Base-by-base conservation (phyloP, 2,113 vertebrate genomes). In the Tauraco erythrolophus region DNA sequence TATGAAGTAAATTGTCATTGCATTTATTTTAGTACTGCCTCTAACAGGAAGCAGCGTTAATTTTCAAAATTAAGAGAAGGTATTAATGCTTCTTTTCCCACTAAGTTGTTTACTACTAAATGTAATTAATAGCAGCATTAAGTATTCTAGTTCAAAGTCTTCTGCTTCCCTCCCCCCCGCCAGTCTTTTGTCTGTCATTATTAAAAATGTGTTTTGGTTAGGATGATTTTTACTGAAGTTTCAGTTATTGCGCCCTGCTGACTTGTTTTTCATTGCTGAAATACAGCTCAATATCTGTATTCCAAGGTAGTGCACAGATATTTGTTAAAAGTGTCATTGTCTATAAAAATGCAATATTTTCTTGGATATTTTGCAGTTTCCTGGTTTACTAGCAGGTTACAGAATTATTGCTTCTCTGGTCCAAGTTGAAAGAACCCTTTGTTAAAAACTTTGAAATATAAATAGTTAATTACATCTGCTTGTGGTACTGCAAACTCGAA, bases 1-100 rank as follows among this genome's bases (percentile, higher is more conserved):
- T 79, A 37, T 68, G 48, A 60, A 79, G 31, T 79, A 77, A 91
- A 80, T 86, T 88, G 18, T 58, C 60, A 28, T 83, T 93, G 27
- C 13, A 53, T 95, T 89, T 86, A 30, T 88, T 45, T 83, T 86
- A 88, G 35, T 56, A 85, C 46, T 86, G n/a, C 58, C 53, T 88
- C 46, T 84, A 81, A 72, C 9, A 46, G 62, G 90, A 90, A 92
- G 45, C 33, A 60, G 28, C 45, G 30, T 81, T 89, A 39, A 78
- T 90, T 91, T 91, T 94, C 37, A 92, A 78, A 95, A 94, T 84
- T 58, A 88, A 74, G 66, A 84, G n/a, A 18, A 54, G 22, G 19
- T 53, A 45, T 74, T 81, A 70, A 86, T 71, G 56, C 22, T 78
- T 43, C 18, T 80, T 93, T 91, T 68, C 17, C 37, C 53, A 28